Evolutionary conservation across 2,888 invertebrate genomes (phyloP), one percentile per base, ranked within the genome.

Genomic region (Pasiphila rectangulata): DNA sequence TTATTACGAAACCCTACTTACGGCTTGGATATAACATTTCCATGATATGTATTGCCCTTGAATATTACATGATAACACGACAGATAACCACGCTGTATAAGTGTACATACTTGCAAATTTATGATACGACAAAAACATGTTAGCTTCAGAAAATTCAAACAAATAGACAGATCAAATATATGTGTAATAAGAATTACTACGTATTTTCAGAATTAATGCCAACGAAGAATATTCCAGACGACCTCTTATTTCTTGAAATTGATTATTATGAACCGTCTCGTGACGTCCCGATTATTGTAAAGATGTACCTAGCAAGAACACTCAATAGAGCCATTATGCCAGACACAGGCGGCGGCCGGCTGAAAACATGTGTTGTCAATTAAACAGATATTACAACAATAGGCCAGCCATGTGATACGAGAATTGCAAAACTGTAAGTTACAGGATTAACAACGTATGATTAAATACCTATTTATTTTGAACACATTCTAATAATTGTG

Each of bases 41-140:
- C 63, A 70, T 71, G 66, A 67, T 61, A n/a, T n/a, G n/a, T n/a
- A 59, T 63, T 67, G 66, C 58, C 75, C 75, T 77, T 77, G 71
- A 64, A 63, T 62, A 63, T 56, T 57, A 61, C 52, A 32, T 61
- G 73, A 77, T 63, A 65, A 62, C 56, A 56, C 7, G 24, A 41
- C 41, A 41, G 51, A 53, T 55, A 52, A 45, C 42, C 44, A 6
- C 34, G 41, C 34, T 40, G 37, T 17, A 43, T n/a, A n/a, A n/a
- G n/a, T n/a, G n/a, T n/a, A n/a, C n/a, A n/a, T n/a, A n/a, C n/a
- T n/a, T n/a, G n/a, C n/a, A n/a, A n/a, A n/a, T n/a, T n/a, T n/a
- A n/a, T n/a, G n/a, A n/a, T n/a, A n/a, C n/a, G n/a, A n/a, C n/a
- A n/a, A n/a, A n/a, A 19, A 47, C 32, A 38, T 53, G 54, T 46